A percentile compares a stretch with the other conserved stretches of the same genome.
These are phyloP conservation scores for Acanthopleura granulata DNA, from an alignment of 2,888 invertebrate species.

Conservation along the genomic window DNA sequence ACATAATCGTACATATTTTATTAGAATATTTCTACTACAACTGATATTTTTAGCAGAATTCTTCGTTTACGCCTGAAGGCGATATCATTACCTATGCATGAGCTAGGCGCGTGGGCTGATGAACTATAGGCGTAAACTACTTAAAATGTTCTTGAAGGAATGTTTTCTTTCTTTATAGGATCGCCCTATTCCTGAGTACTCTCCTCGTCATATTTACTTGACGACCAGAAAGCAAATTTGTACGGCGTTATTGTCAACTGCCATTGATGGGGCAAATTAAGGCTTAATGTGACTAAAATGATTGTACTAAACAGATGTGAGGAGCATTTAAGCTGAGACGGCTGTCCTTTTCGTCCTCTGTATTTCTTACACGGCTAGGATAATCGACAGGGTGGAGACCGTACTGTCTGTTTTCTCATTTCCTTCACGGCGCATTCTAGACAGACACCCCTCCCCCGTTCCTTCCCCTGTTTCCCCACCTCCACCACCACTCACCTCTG, in stretches of 20 bases:
- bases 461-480: not conserved
- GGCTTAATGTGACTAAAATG: constrained; percentile 1
- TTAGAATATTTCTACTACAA: too few relatives aligned
- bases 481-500: not conserved
- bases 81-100: too few relatives aligned
- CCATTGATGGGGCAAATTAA: not conserved
- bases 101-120: too few relatives aligned
- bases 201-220: not conserved
- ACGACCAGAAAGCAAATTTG: not conserved
- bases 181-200: not conserved
- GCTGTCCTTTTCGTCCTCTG: not conserved
- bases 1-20: too few relatives aligned
- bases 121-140: too few relatives aligned
- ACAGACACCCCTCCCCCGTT: not conserved
- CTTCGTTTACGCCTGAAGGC: too few relatives aligned
- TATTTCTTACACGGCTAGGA: constrained; percentile 2
- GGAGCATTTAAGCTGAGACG: not conserved
- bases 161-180: too few relatives aligned
- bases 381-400: not conserved
- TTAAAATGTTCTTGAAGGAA: too few relatives aligned
- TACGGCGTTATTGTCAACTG: constrained; percentile 1
- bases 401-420: too few relatives aligned
- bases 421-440: too few relatives aligned
- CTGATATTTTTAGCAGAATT: too few relatives aligned
- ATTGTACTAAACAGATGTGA: not conserved